Evolutionary conservation across 2,888 invertebrate species (phyloP).

Genomic region (Cylloceria caligata): DNA sequence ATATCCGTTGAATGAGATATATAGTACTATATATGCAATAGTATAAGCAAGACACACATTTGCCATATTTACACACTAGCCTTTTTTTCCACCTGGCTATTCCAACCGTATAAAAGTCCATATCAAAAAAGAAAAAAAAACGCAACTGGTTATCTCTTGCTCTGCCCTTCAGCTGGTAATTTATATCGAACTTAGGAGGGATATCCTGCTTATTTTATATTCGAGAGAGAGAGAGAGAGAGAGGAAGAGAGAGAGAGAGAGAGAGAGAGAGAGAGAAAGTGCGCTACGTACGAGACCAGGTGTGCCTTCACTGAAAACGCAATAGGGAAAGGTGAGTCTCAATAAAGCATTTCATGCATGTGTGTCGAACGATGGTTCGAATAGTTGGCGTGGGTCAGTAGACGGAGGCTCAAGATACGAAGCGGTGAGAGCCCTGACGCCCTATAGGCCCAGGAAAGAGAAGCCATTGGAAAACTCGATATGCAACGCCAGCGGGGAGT

Average conservation of each 20-base stretch:
- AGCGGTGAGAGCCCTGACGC: slow-evolving; percentile 23
- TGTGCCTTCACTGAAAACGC: slow-evolving; percentile 53
- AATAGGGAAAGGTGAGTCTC: slow-evolving; percentile 34
- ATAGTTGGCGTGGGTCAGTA: slow-evolving; percentile 80
- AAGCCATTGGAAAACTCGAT: slow-evolving; percentile 79
- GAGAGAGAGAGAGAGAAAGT: not conserved
- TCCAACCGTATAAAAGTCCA: not conserved
- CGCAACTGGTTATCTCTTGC: slow-evolving; percentile 39
- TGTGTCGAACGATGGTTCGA: slow-evolving; percentile 10
- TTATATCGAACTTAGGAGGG: slow-evolving; percentile 38
- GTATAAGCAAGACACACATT: not conserved
- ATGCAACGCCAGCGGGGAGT: slow-evolving; percentile 64
- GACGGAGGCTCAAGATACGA: slow-evolving; percentile 64
- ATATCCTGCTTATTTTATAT: slow-evolving; percentile 36
- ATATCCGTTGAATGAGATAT: not conserved
- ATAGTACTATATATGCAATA: not conserved
- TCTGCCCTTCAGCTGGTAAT: slow-evolving; percentile 46
- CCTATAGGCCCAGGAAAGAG: slow-evolving; percentile 65
- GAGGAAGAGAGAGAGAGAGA: not conserved
- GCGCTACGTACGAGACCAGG: slow-evolving; percentile 48
- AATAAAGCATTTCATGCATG: slow-evolving; percentile 19
- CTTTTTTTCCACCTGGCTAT: not conserved
- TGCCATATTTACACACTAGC: not conserved
- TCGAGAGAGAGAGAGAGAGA: not conserved
- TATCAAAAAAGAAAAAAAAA: slow-evolving; percentile 22